Evolutionary conservation across 2,888 invertebrate species (phyloP), one percentile per base, ranked within the genome.

Genomic region (Fragum fragum): DNA sequence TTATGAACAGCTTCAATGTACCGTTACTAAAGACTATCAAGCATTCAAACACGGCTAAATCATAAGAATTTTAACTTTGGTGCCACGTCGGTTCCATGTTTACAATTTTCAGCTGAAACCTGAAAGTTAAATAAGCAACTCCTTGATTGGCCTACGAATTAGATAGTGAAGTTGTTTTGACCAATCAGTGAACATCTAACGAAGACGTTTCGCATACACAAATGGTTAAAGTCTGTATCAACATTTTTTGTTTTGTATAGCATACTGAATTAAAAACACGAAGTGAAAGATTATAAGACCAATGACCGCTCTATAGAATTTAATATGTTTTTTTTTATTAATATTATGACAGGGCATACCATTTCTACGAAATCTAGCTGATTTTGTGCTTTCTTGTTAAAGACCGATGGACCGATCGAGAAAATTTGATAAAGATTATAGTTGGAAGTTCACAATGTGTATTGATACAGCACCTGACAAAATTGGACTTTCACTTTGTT

Each of bases 11-110:
- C 9, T 36, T 3, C 9, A 36, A 36, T 6, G 9, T 36, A 36
- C 9, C 32, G 32, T 36, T 9, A 3, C 9, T 9, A 6, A 6
- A 16, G 32, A 3, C 18, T 47, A 63, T 29, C 28, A 28, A 9
- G 29, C 18, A 63, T 16, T 29, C 3, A 21, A 3, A 32, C 32
- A 29, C 52, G 26, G 6, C 1, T 6, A 53, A 28, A 70, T 3
- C 7, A 36, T 26, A 26, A 32, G 9, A 57, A 39, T 29, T n/a
- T 47, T 55, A n/a, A 39, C 36, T 69, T 32, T 14, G 16, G 14
- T 83, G 83, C 83, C 83, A 83, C 83, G 83, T 83, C 57, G 61
- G 61, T 52, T 39, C 63, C 73, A 73, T 83, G 83, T 83, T 83
- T 83, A 83, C 79, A 79, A 55, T 70, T 73, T 76, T 76, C 55